Conservation (phyloP, 1,140 invertebrate species). For the Euschistus heros region DNA sequence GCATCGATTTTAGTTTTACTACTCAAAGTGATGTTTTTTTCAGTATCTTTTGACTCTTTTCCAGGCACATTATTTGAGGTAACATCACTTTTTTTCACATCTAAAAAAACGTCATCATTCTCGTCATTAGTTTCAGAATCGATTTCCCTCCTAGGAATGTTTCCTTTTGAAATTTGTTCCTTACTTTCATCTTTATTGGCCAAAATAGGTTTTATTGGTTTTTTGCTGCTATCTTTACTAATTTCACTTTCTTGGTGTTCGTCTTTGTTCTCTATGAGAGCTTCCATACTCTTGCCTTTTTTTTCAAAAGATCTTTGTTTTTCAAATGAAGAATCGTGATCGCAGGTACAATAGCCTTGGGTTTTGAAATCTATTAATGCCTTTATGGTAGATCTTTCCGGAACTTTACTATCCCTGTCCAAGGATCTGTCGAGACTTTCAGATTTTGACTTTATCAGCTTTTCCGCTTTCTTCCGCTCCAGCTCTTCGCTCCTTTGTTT, state of each 20-base stretch:
- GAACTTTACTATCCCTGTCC: conserved; percentile 15
- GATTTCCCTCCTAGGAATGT: neutral
- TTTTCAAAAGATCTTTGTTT: neutral
- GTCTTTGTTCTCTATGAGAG: conserved; percentile 3
- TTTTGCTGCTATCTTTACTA: too few species aligned
- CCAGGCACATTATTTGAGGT: too few species aligned
- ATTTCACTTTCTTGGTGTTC: neutral
- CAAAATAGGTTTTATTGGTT: too few species aligned
- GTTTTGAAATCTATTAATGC: neutral
- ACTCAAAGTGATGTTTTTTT: too few species aligned
- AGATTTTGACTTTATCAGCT: conserved; percentile 16
- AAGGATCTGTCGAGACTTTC: conserved; percentile 15
- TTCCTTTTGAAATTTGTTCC: too few species aligned
- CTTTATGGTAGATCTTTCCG: neutral
- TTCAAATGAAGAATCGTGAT: neutral
- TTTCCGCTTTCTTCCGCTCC: conserved; percentile 22
- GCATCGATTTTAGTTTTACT: too few species aligned
- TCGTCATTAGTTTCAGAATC: neutral
- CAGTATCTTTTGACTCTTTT: too few species aligned
- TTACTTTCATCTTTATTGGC: too few species aligned
- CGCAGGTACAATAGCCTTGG: conserved; percentile 11
- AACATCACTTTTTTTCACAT: conserved; percentile 5
- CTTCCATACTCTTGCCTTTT: conserved; percentile 9
- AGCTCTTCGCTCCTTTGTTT: conserved; percentile 25
- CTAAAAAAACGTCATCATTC: conserved; percentile 11